Conservation (phyloP, 2,888 invertebrate species). For the Balanococcus diminutus region DNA sequence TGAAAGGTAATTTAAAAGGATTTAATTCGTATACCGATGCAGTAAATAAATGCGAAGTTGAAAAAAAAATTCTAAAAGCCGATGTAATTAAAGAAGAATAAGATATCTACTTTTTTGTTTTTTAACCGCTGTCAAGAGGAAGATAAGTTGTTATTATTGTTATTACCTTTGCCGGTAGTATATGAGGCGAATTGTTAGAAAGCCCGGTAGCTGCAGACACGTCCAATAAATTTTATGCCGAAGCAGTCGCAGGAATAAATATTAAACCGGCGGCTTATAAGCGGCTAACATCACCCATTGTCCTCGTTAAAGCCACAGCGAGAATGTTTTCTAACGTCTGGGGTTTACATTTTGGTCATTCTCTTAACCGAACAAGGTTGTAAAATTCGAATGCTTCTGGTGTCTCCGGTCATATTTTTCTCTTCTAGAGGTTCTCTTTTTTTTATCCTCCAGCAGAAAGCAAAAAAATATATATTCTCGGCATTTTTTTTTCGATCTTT, state of each 20-base stretch:
- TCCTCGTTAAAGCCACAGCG: slow-evolving; percentile 49
- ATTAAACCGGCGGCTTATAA: slow-evolving; percentile 52
- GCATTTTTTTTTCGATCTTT: slow-evolving; percentile 26
- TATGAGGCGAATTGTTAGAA: slow-evolving; percentile 55
- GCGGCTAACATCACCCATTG: slow-evolving; percentile 53
- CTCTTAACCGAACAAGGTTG: slow-evolving; percentile 50
- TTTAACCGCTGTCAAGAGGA: slow-evolving; percentile 54
- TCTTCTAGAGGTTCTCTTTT: slow-evolving; percentile 46
- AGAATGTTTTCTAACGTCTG: slow-evolving; percentile 52
- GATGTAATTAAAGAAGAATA: slow-evolving; percentile 55
- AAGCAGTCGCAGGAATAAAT: slow-evolving; percentile 51
- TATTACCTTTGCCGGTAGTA: slow-evolving; percentile 53
- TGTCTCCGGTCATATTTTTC: slow-evolving; percentile 52
- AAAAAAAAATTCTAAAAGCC: slow-evolving; percentile 49
- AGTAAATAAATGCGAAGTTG: slow-evolving; percentile 44
- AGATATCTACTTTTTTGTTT: slow-evolving; percentile 54
- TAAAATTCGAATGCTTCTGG: slow-evolving; percentile 52
- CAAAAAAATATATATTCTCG: slow-evolving; percentile 36
- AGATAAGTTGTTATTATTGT: slow-evolving; percentile 55
- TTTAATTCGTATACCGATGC: slow-evolving; percentile 53
- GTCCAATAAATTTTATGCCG: slow-evolving; percentile 53
- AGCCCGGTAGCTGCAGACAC: slow-evolving; percentile 54
- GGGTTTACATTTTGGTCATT: slow-evolving; percentile 53
- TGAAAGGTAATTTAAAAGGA: slow-evolving; percentile 50
- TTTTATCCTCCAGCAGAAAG: background rate